phyloP scores from a whole-genome alignment of 1,140 invertebrate genomes.

The Stenopsyche tienmushanensis region DNA sequence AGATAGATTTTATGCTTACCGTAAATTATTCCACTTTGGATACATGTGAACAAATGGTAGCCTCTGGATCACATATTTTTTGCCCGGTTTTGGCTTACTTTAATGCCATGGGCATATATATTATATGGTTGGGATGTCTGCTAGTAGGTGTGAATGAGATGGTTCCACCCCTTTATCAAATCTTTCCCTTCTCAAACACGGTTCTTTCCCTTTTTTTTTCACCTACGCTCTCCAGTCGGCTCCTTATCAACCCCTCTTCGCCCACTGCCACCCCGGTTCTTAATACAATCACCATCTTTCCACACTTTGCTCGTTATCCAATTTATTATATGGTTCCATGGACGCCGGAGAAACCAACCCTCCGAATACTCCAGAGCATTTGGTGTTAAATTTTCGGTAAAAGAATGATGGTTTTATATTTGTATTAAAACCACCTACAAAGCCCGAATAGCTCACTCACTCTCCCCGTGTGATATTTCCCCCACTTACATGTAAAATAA shows the following conservation, averaged over 20 bases:
- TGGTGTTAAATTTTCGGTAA: constrained; percentile 19
- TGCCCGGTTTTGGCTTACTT: too few species aligned
- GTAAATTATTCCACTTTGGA: too few species aligned
- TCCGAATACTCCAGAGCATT: background rate
- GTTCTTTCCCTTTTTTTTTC: background rate
- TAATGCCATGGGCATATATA: too few species aligned
- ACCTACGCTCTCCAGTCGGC: background rate
- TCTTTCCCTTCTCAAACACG: constrained; percentile 13
- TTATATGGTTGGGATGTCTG: too few species aligned
- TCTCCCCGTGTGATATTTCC: too few species aligned
- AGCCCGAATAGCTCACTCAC: background rate
- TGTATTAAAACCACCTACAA: constrained; percentile 3
- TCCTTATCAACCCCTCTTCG: constrained; percentile 19
- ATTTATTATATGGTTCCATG: constrained; percentile 35
- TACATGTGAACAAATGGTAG: constrained; percentile 20
- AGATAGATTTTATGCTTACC: too few species aligned
- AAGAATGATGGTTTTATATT: constrained; percentile 13
- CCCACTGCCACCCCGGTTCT: background rate
- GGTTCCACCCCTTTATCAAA: constrained; percentile 7
- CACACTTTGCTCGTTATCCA: constrained; percentile 38
- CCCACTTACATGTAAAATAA: too few species aligned
- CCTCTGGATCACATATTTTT: constrained; percentile 17
- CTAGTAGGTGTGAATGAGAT: too few species aligned
- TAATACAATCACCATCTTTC: constrained; percentile 39
- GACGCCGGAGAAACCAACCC: constrained; percentile 9